These are phyloP conservation scores for Orchestia grillus DNA, from an alignment of 1,140 invertebrate species.

Conservation along the genomic window DNA sequence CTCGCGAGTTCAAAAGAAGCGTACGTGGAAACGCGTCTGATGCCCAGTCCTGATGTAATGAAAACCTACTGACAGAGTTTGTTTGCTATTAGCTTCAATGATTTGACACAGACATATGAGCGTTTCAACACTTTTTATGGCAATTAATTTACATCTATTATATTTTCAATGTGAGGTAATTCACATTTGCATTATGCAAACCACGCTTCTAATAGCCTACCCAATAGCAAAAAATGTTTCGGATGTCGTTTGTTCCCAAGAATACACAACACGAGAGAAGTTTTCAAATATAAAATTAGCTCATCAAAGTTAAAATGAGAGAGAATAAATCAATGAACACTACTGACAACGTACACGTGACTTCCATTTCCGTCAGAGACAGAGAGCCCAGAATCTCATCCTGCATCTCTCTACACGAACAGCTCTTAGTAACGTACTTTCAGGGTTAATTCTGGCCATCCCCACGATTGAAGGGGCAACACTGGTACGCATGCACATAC, in stretches of 20 bases:
- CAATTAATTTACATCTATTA: too few species aligned
- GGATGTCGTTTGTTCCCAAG: background rate
- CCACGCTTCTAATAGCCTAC: background rate
- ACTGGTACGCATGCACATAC: background rate
- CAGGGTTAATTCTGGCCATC: background rate
- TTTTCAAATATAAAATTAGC: background rate
- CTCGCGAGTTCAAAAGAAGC: background rate
- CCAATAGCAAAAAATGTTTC: background rate
- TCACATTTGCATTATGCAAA: background rate
- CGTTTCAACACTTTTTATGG: background rate
- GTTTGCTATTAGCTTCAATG: background rate
- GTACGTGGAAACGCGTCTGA: background rate
- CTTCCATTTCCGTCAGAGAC: too few species aligned
- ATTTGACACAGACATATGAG: background rate
- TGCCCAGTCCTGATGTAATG: background rate
- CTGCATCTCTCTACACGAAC: background rate
- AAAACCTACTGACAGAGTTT: background rate
- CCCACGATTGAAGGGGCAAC: background rate
- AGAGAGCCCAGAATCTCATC: background rate
- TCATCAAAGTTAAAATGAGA: background rate
- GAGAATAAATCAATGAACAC: background rate
- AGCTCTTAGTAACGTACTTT: background rate
- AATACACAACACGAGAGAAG: background rate
- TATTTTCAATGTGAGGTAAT: too few species aligned
- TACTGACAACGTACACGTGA: too few species aligned